Base-by-base conservation (phyloP, 2,113 vertebrate genomes). In the Bothrops jararaca region DNA sequence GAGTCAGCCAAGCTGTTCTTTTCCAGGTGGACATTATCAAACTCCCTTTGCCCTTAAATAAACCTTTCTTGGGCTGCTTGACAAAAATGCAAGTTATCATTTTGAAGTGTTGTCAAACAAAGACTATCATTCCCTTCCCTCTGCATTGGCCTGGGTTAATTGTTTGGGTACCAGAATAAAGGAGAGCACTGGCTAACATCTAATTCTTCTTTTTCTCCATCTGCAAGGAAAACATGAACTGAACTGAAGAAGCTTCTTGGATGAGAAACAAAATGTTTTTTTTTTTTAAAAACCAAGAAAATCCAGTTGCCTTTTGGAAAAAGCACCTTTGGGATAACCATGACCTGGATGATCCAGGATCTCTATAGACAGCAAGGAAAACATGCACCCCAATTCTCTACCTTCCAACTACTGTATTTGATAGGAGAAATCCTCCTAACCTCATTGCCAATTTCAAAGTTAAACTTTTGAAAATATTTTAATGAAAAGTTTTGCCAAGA, bases 1-100 rank as follows among this genome's bases (percentile, higher is more conserved):
- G 45, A 53, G 57, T 86, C 89, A 88, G 89, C 86, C 29, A 57
- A 89, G 89, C 57, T 56, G 85, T 29, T 56, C 60, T 2, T 80
- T 93, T 88, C 90, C 92, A 93, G 92, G 92, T 93, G 92, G 86
- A 89, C 39, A 60, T 88, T 91, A 86, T 93, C 90, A 93, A 88
- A 91, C 64, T 88, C 86, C 86, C 90, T 34, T 74, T 91, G 85
- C 60, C 52, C 60, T 93, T 69, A 87, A 90, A 86, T 54, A 93
- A 90, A 86, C 89, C 57, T 87, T 88, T 26, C 58, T 64, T 45
- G 48, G 34, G 56, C 89, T 18, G 89, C 92, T 56, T 50, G 45
- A 64, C 39, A 45, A 42, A 57, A n/a, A 18, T 87, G 52, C 90
- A 89, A 74, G 60, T 86, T 88, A 42, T 91, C 64, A 50, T 24